These are phyloP conservation scores for Pseudochaenichthys georgianus DNA, from an alignment of 2,797 vertebrate genomes.

Conservation along the genomic window DNA sequence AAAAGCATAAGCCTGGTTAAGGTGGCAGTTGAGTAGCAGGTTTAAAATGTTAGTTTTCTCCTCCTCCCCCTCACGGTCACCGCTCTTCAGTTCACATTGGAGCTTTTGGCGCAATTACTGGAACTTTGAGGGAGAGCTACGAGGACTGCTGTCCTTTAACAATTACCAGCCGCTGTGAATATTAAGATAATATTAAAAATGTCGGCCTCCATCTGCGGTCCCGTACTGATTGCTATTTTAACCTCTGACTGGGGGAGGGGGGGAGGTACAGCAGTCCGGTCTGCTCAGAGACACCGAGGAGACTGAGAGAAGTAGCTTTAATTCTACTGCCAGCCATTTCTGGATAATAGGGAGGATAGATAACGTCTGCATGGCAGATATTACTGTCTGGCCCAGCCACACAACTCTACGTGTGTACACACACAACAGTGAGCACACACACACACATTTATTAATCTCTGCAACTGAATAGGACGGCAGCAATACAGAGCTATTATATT, in stretches of 20 bases:
- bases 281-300: slow-evolving; percentile 83
- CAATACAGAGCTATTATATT: slow-evolving; percentile 91
- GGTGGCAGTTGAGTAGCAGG: neutral
- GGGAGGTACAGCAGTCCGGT: slow-evolving; percentile 88
- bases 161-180: slow-evolving; percentile 97
- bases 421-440: slow-evolving; percentile 28
- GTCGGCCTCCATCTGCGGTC: slow-evolving; percentile 95
- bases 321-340: slow-evolving; percentile 94
- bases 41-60: slow-evolving; percentile 8
- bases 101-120: slow-evolving; percentile 93
- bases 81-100: slow-evolving; percentile 76
- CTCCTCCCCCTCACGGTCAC: slow-evolving; percentile 37
- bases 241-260: slow-evolving; percentile 96
- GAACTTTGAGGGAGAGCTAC: slow-evolving; percentile 63
- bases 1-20: too few species aligned
- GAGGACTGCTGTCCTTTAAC: slow-evolving; percentile 91
- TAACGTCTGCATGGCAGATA: slow-evolving; percentile 99
- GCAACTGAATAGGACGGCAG: slow-evolving; percentile 88
- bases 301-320: slow-evolving; percentile 95
- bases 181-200: slow-evolving; percentile 99
- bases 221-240: slow-evolving; percentile 99
- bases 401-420: slow-evolving; percentile 27
- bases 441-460: slow-evolving; percentile 83
- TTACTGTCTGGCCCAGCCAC: slow-evolving; percentile 83
- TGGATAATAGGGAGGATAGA: slow-evolving; percentile 97